Percentiles rank a stretch among this genome's conserved stretches.
phyloP scores from a whole-genome alignment of 2,797 vertebrate genomes.

The Ctenochaetus hawaiiensis region DNA sequence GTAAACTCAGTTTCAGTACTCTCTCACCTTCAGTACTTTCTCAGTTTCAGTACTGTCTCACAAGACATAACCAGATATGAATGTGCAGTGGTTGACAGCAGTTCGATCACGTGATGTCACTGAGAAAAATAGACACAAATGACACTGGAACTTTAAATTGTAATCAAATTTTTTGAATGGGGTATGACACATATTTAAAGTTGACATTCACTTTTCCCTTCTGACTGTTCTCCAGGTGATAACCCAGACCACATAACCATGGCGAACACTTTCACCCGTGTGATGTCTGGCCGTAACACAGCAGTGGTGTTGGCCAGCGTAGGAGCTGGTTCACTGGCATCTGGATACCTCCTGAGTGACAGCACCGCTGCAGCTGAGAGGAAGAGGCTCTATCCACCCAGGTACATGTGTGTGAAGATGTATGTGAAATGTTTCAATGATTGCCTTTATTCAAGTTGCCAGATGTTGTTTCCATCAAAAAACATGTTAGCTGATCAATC shows the following conservation, averaged over 20 bases:
- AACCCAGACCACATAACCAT: slow-evolving; percentile 73
- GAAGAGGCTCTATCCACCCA: slow-evolving; percentile 89
- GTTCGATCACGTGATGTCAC: too few species aligned
- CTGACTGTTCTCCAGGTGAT: slow-evolving; percentile 50
- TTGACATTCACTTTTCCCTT: slow-evolving; percentile 13
- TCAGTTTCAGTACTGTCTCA: too few species aligned
- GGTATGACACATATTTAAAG: background rate
- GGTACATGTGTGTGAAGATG: slow-evolving; percentile 74
- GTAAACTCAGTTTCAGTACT: slow-evolving; percentile 3
- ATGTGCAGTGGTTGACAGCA: background rate
- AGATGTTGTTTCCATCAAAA: background rate
- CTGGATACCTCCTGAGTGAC: slow-evolving; percentile 87
- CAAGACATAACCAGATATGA: background rate
- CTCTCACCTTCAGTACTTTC: too few species aligned
- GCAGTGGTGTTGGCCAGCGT: slow-evolving; percentile 87
- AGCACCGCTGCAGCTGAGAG: slow-evolving; percentile 79
- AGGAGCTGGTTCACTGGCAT: slow-evolving; percentile 86
- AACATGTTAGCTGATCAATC: background rate
- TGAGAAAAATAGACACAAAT: background rate
- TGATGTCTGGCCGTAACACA: slow-evolving; percentile 87
- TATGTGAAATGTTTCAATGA: background rate
- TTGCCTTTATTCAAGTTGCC: too few species aligned
- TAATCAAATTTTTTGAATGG: too few species aligned
- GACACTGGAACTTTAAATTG: background rate
- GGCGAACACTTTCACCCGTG: slow-evolving; percentile 89